Conservation (phyloP, 2,888 invertebrate species). For the Drosophila mimica region DNA sequence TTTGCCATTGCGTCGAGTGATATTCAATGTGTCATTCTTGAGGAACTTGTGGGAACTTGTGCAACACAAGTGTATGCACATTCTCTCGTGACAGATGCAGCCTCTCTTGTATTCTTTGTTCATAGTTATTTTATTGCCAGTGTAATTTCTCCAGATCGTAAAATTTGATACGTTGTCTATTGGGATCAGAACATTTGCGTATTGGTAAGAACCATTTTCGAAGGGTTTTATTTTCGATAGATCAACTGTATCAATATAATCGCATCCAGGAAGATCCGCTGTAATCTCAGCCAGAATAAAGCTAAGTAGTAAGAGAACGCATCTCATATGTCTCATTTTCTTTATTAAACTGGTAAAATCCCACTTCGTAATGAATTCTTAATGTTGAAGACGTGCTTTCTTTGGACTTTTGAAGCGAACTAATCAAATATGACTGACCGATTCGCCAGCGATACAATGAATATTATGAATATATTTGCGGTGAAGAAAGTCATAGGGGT, state of each 20-base stretch:
- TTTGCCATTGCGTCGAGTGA: slow-evolving; percentile 8
- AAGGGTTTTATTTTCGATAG: slow-evolving; percentile 32
- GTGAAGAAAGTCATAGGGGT: background rate
- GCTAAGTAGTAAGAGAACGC: background rate
- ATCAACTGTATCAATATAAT: slow-evolving; percentile 56
- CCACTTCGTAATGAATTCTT: background rate
- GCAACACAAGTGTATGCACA: slow-evolving; percentile 79
- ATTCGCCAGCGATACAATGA: background rate
- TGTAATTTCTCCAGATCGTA: slow-evolving; percentile 11
- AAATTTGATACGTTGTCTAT: slow-evolving; percentile 33
- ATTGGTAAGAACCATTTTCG: slow-evolving; percentile 57
- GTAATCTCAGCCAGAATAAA: background rate
- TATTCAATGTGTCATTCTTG: background rate
- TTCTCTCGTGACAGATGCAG: slow-evolving; percentile 69
- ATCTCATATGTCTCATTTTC: background rate
- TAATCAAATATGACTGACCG: background rate
- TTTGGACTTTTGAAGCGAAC: background rate
- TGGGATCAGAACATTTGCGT: slow-evolving; percentile 57
- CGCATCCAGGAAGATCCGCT: slow-evolving; percentile 28
- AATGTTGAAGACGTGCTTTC: background rate
- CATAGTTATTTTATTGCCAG: rapidly evolving
- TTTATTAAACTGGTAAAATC: background rate
- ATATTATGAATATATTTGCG: background rate
- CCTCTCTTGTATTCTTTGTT: slow-evolving; percentile 49
- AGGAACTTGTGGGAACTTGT: background rate